These are phyloP conservation scores for Xiphophorus birchmanni DNA, from an alignment of 2,797 vertebrate genomes.

Conservation along the genomic window DNA sequence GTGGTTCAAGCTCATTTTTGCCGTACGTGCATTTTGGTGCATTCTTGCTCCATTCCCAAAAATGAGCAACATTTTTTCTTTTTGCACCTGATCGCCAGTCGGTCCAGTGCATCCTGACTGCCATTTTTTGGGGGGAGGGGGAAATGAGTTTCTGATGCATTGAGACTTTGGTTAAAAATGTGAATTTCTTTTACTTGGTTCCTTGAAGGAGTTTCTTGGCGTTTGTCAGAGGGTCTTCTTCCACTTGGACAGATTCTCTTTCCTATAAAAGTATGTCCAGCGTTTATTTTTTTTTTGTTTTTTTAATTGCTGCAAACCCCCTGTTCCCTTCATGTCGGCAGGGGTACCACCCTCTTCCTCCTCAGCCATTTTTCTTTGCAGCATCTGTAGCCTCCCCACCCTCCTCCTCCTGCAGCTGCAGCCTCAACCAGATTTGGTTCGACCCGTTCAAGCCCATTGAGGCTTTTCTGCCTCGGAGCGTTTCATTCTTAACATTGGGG, in stretches of 20 bases:
- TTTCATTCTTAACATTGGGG: constrained; percentile 68
- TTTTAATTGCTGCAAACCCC: neutral
- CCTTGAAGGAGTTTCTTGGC: neutral
- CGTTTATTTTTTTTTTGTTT: neutral
- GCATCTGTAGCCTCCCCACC: constrained; percentile 8
- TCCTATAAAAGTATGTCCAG: neutral
- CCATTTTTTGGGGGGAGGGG: neutral
- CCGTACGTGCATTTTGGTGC: neutral
- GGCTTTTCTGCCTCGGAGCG: constrained; percentile 58
- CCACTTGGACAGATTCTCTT: neutral
- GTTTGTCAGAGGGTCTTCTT: neutral
- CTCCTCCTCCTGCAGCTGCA: constrained; percentile 47
- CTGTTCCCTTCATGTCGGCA: neutral
- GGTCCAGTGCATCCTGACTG: neutral
- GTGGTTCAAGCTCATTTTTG: neutral
- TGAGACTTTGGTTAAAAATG: neutral
- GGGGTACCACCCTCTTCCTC: neutral
- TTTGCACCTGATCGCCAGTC: constrained; percentile 20
- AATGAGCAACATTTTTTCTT: neutral
- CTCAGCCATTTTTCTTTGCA: constrained; percentile 43
- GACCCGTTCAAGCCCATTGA: constrained; percentile 58
- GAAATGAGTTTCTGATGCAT: constrained; percentile 31
- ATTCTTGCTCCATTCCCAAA: constrained; percentile 12
- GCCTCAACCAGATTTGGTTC: constrained; percentile 41
- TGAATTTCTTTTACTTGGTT: neutral